Evolutionary conservation across 2,113 vertebrate species (phyloP).

Genomic region (Tyrannus savana): DNA sequence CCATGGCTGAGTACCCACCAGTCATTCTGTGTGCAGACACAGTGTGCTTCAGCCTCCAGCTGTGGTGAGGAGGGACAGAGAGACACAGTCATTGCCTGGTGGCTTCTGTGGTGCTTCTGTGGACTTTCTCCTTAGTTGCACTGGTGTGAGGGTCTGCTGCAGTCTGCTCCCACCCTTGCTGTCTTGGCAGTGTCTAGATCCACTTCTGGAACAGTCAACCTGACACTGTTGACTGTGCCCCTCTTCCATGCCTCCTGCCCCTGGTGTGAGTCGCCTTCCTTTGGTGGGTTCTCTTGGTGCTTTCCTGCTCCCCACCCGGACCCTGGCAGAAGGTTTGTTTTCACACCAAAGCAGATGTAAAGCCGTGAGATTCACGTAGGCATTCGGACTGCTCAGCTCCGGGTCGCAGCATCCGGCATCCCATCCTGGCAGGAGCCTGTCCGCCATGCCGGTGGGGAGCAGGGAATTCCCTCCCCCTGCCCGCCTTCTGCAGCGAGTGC

Average conservation of each 20-base stretch:
- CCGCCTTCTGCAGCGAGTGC: constrained; percentile 29
- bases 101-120: background rate
- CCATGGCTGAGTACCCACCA: background rate
- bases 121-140: background rate
- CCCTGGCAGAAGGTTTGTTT: background rate
- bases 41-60: background rate
- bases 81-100: background rate
- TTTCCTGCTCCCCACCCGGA: background rate
- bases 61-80: background rate
- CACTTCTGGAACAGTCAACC: background rate
- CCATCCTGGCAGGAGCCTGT: constrained; percentile 30
- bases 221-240: background rate
- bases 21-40: background rate
- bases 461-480: constrained; percentile 50
- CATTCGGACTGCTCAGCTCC: background rate
- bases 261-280: background rate
- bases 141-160: background rate
- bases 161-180: background rate
- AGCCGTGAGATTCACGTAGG: background rate
- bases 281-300: background rate
- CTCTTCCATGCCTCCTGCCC: background rate
- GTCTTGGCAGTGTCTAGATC: background rate
- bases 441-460: constrained; percentile 4
- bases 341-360: background rate
- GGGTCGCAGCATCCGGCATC: background rate